phyloP scores from a whole-genome alignment of 2,888 invertebrate genomes.

The Gasteruption jaculator region DNA sequence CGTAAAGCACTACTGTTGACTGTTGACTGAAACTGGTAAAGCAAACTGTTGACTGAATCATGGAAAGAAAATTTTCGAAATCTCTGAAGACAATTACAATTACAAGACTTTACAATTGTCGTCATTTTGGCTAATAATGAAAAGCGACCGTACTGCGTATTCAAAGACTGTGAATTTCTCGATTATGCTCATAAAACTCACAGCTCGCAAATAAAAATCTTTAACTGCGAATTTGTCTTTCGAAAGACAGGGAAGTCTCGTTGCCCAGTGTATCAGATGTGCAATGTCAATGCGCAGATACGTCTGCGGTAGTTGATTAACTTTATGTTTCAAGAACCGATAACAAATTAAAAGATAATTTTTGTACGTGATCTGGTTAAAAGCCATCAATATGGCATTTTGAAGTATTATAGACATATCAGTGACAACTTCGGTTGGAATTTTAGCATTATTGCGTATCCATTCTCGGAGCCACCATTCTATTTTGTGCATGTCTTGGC shows the following conservation, averaged over 20 bases:
- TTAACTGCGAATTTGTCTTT: slow-evolving; percentile 12
- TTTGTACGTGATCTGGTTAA: slow-evolving; percentile 12
- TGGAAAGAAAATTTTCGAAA: slow-evolving; percentile 8
- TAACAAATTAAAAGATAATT: slow-evolving; percentile 10
- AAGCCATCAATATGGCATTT: slow-evolving; percentile 13
- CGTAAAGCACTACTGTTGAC: no score
- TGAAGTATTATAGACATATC: slow-evolving; percentile 18
- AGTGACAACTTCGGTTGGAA: slow-evolving; percentile 15
- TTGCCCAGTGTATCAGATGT: slow-evolving; percentile 15
- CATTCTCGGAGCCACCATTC: slow-evolving; percentile 14
- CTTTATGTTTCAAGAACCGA: slow-evolving; percentile 9
- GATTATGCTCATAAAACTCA: slow-evolving; percentile 16
- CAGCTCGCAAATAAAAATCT: slow-evolving; percentile 15
- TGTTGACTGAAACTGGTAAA: no score
- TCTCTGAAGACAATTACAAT: slow-evolving; percentile 13
- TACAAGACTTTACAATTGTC: slow-evolving; percentile 6
- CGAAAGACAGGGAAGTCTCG: slow-evolving; percentile 6
- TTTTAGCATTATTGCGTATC: slow-evolving; percentile 8
- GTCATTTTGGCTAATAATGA: slow-evolving; percentile 14
- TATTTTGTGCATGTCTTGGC: slow-evolving; percentile 12
- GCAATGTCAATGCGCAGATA: slow-evolving; percentile 17
- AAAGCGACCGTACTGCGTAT: slow-evolving; percentile 8
- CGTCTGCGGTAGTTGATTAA: slow-evolving; percentile 5
- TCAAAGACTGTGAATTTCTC: slow-evolving; percentile 12
- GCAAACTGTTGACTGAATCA: no score